Base-by-base conservation (phyloP, 2,113 vertebrate species). In the Tautogolabrus adspersus region DNA sequence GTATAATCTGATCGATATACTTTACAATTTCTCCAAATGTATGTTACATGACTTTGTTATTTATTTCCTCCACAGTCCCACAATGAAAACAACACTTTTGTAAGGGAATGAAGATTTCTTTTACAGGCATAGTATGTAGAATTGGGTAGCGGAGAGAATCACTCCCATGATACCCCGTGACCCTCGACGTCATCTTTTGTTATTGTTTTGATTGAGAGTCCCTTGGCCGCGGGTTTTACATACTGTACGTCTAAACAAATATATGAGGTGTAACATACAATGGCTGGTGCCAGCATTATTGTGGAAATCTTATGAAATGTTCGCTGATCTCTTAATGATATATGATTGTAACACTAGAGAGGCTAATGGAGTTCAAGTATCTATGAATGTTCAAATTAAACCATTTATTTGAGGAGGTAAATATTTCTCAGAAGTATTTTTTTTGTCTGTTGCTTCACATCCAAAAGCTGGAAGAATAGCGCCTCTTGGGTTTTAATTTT, bases 341-440 rank as follows among this genome's bases (percentile, higher is more conserved):
- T 34, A 51, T 54, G 9, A 74, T 79, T 64, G 71, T 75, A 23
- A 74, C 23, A 47, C 40, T 54, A 26, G 8, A 72, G 54, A 66
- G 18, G n/a, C 61, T 61, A 57, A 85, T 73, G 42, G 56, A 57
- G 44, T 76, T 64, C 57, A 68, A 61, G 37, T 38, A 42, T 63
- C n/a, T 38, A 55, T 51, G 1, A 69, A 66, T 71, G 72, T 12
- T 18, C 26, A 72, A 60, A 65, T 56, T 15, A 49, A 51, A n/a
- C 7, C 6, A 8, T 76, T 72, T 55, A 44, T 26, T 67, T 34
- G 30, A 65, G 10, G 9, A 69, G 22, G 23, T 37, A 55, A 74
- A 81, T 13, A 61, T 63, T 62, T 54, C 70, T 81, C 18, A 49
- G 44, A 13, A 42, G 37, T 40, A 2, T 34, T 9, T 62, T 75